Evolutionary conservation across 2,888 invertebrate species (phyloP), one percentile per base, ranked within the genome.

Genomic region (Folsomia manolachei): DNA sequence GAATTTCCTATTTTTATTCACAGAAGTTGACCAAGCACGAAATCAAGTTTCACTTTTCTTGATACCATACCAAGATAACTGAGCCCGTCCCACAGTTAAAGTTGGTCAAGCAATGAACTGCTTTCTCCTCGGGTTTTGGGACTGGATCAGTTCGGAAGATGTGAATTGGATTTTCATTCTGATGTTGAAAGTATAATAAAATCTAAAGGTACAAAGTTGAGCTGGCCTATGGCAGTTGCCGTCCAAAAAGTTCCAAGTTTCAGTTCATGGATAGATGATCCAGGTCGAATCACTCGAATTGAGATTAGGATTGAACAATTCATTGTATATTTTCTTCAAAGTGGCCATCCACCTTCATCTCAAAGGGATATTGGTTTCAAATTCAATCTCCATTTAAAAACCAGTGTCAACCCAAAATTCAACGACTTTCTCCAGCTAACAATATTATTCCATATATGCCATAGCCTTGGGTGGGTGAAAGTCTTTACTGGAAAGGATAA

Each of bases 11-110:
- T 27, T 27, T 27, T 39, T 66, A 52, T 66, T 52, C 51, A 39
- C 14, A 39, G 51, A 23, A 27, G 65, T 66, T 66, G 65, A 66
- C 65, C 65, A 66, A 51, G 65, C 65, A 51, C 21, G 65, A 66
- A 66, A 66, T 66, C 21, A 66, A 66, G 21, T 66, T 66, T 39
- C 56, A 56, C 56, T 56, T 56, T 14, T 39, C 39, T 39, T 14
- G 39, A 39, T 39, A 14, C 39, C 14, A 14, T n/a, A n/a, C 39
- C 4, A 9, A 39, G 39, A 39, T 39, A 39, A 39, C 39, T 39
- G 39, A 14, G 39, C 14, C 39, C 4, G 39, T 9, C 14, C 4
- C 7, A 39, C 7, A 4, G 39, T 39, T 39, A 39, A 39, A 39
- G 39, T 39, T 39, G n/a, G n/a, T 39, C 39, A 4, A 39, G 14